Evolutionary conservation across 2,888 invertebrate genomes (phyloP), one percentile per base, ranked within the genome.

Genomic region (Omphaloscelis lunosa): DNA sequence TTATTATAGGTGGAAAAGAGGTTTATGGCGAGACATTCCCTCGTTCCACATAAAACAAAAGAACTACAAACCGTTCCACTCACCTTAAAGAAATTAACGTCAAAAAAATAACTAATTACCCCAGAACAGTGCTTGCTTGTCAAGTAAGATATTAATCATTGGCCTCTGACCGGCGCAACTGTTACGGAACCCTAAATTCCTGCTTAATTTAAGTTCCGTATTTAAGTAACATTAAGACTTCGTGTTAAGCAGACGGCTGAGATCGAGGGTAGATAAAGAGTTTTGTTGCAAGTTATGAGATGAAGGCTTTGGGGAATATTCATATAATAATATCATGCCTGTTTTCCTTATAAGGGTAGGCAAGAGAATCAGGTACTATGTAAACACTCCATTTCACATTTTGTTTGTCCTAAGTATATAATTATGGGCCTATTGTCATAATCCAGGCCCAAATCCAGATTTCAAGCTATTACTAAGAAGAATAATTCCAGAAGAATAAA

Each of bases 191-290:
- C 86, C 88, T 83, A 79, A 86, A 89, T 88, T 88, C 89, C 86
- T 89, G 88, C 89, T 90, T 90, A 92, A 91, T 93, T 92, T 89
- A 83, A 90, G 91, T 91, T 92, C 90, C 90, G 89, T 84, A 90
- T 89, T 86, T 88, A 90, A 86, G 89, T 87, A 86, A 84, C 94
- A 93, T 94, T 94, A 94, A 93, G 92, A 93, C 93, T 93, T 90
- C 93, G 94, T 94, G 95, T 93, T 94, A 92, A 93, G 92, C 92
- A 92, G 91, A 89, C 85, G 80, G 82, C 76, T 48, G 15, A 92
- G 95, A 96, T 95, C 90, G 92, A 92, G 95, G 95, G 95, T 92
- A 94, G 96, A 96, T 96, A 95, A 89, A 77, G 76, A 27, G 75
- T 72, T 48, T 83, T 86, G 89, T 51, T 6, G 7, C 82, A 89